Conservation (phyloP, 2,113 vertebrate species). For the Corvus moneduloides region DNA sequence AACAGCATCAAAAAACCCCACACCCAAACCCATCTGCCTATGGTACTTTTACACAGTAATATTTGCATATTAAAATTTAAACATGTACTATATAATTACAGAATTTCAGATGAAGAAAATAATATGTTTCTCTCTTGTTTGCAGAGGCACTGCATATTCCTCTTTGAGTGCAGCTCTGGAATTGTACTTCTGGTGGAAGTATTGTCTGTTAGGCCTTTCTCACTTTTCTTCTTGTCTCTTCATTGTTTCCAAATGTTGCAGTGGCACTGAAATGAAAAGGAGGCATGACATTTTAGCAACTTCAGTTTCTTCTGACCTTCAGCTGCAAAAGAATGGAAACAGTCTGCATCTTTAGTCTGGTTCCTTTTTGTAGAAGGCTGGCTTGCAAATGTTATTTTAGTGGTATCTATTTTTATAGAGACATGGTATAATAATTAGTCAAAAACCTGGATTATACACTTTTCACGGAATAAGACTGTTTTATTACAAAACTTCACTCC, state of each 20-base stretch:
- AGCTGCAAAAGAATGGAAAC: slow-evolving; percentile 5
- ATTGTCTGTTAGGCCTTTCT: slow-evolving; percentile 23
- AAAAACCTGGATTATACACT: not conserved
- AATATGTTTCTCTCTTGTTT: not conserved
- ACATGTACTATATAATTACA: not conserved
- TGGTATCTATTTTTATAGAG: not conserved
- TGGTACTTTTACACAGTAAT: not conserved
- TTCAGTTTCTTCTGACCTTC: slow-evolving; percentile 20
- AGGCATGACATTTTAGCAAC: slow-evolving; percentile 19
- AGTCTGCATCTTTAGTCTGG: not conserved
- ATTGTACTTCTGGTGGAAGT: slow-evolving; percentile 11
- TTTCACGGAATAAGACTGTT: not conserved
- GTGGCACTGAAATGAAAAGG: slow-evolving; percentile 34
- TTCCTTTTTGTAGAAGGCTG: not conserved
- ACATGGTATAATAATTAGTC: not conserved
- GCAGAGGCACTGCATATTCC: not conserved
- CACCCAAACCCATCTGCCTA: not conserved
- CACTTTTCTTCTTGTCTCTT: slow-evolving; percentile 36
- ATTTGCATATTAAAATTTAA: not conserved
- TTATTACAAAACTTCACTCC: not conserved
- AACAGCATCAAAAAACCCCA: not conserved
- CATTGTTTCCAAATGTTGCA: slow-evolving; percentile 61
- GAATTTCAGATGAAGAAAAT: not conserved
- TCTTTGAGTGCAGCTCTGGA: slow-evolving; percentile 9
- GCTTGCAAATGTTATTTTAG: not conserved